A percentile compares a stretch with the other conserved stretches of the same genome.
These are phyloP conservation scores for Vanessa atalanta DNA, from an alignment of 1,140 invertebrate genomes.

Conservation along the genomic window DNA sequence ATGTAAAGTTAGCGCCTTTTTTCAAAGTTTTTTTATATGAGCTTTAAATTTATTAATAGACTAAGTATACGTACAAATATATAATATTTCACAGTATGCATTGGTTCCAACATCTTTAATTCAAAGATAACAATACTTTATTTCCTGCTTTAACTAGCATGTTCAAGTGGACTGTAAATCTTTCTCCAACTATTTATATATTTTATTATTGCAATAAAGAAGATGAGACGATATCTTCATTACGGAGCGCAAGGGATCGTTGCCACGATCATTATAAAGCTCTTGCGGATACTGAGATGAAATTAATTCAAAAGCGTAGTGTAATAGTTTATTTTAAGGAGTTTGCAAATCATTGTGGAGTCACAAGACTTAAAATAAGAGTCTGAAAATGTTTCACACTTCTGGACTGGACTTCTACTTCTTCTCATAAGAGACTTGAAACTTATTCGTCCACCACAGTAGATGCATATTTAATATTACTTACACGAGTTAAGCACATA, in stretches of 20 bases:
- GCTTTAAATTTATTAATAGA: too few species aligned
- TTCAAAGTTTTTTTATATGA: too few species aligned
- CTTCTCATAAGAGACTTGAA: too few species aligned
- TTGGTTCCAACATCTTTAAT: background rate
- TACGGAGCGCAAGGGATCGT: conserved; percentile 58
- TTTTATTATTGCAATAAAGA: conserved; percentile 65
- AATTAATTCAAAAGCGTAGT: conserved; percentile 58
- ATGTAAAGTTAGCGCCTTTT: too few species aligned
- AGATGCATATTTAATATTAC: too few species aligned
- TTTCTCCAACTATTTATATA: conserved; percentile 54
- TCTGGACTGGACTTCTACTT: too few species aligned
- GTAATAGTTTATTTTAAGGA: conserved; percentile 32
- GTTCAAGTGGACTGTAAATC: conserved; percentile 44
- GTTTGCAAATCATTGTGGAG: background rate
- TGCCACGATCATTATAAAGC: conserved; percentile 61
- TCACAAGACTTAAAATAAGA: too few species aligned
- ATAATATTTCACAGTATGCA: background rate
- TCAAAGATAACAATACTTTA: conserved; percentile 1
- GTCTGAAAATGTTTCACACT: too few species aligned
- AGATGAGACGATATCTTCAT: conserved; percentile 68
- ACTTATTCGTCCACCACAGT: too few species aligned
- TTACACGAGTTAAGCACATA: too few species aligned
- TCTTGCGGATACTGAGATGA: conserved; percentile 45
- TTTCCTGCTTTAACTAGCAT: conserved; percentile 3
- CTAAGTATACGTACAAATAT: too few species aligned